phyloP scores from a whole-genome alignment of 2,797 vertebrate species.

The Pseudotriccus pelzelni region DNA sequence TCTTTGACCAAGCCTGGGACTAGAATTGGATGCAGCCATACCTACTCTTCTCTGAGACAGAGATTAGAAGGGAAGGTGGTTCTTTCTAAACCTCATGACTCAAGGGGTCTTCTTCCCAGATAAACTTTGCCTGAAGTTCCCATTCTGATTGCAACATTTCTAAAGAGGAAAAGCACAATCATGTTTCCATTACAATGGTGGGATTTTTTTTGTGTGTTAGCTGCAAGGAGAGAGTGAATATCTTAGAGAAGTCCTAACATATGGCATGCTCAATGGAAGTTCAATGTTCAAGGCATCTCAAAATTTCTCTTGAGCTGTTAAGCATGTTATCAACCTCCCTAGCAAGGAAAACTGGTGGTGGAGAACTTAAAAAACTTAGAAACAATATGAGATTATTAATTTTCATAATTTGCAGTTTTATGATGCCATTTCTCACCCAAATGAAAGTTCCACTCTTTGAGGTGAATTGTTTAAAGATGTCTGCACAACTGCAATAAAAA shows the following conservation, averaged over 20 bases:
- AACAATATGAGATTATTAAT: slow-evolving; percentile 38
- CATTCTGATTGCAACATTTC: background rate
- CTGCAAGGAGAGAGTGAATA: background rate
- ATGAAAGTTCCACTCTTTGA: slow-evolving; percentile 29
- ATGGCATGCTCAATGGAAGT: background rate
- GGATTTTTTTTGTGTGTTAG: background rate
- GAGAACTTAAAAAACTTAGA: background rate
- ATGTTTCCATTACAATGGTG: background rate
- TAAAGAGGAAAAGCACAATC: background rate
- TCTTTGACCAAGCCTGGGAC: background rate
- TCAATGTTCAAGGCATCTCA: background rate
- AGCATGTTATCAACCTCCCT: background rate
- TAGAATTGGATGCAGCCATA: background rate
- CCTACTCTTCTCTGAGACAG: background rate
- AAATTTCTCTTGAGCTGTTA: background rate
- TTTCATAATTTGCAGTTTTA: slow-evolving; percentile 50
- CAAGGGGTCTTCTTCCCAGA: fast-evolving
- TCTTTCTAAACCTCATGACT: background rate
- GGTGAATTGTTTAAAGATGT: slow-evolving; percentile 48
- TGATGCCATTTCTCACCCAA: slow-evolving; percentile 32
- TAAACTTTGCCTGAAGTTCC: background rate
- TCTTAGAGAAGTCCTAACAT: background rate
- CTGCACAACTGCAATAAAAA: slow-evolving; percentile 64
- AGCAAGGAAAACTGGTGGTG: background rate
- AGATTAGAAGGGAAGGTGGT: background rate